Evolutionary conservation across 1,140 invertebrate species (phyloP).

Genomic region (Anagrus nilaparvatae): DNA sequence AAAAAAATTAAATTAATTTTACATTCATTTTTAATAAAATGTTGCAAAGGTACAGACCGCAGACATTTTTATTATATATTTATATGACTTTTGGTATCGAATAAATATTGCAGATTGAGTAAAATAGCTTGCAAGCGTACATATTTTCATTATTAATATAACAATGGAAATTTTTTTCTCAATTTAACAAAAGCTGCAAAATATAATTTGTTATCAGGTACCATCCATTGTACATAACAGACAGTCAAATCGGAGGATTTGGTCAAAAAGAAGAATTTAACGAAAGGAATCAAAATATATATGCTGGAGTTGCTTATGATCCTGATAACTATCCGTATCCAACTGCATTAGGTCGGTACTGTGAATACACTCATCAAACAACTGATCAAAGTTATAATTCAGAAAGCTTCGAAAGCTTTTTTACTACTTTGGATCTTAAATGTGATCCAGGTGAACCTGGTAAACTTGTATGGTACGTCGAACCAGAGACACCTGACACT

Average conservation of each 20-base stretch:
- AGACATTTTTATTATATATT: too few species aligned
- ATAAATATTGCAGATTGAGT: too few species aligned
- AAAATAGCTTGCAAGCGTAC: too few species aligned
- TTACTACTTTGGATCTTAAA: slow-evolving; percentile 60
- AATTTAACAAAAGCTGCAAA: too few species aligned
- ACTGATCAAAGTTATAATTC: slow-evolving; percentile 53
- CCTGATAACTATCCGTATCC: slow-evolving; percentile 65
- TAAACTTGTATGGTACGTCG: slow-evolving; percentile 71
- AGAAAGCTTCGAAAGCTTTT: slow-evolving; percentile 65
- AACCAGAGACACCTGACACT: slow-evolving; percentile 64
- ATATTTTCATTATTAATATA: too few species aligned
- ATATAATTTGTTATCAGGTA: slow-evolving; percentile 52
- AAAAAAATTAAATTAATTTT: too few species aligned
- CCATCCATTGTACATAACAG: slow-evolving; percentile 91
- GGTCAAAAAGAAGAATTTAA: slow-evolving; percentile 62
- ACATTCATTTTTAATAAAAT: too few species aligned
- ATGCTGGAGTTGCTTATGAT: slow-evolving; percentile 70
- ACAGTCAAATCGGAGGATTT: slow-evolving; percentile 72
- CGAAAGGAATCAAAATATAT: slow-evolving; percentile 58
- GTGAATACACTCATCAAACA: slow-evolving; percentile 67
- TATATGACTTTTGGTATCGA: too few species aligned
- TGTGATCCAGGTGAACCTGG: slow-evolving; percentile 66
- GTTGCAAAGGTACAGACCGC: too few species aligned
- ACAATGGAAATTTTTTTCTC: too few species aligned
- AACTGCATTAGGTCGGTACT: slow-evolving; percentile 63